Percentiles rank a stretch among this genome's conserved stretches.
These are phyloP conservation scores for Mactromeris polynyma DNA, from an alignment of 2,888 invertebrate genomes.

Conservation along the genomic window DNA sequence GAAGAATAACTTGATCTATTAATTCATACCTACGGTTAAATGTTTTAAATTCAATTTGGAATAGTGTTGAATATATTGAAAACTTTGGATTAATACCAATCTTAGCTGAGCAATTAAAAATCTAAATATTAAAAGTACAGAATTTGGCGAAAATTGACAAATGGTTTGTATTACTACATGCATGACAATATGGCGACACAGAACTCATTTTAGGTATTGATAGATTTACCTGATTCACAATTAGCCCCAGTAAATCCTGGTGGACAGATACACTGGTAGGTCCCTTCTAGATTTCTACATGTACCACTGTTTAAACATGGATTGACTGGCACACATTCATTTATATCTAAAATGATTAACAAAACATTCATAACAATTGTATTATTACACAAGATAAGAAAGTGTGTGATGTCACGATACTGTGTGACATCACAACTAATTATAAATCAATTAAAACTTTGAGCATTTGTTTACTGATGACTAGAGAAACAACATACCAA, in stretches of 20 bases:
- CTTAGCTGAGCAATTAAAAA: too few relatives aligned
- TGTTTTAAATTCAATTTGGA: too few relatives aligned
- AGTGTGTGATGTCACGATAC: too few relatives aligned
- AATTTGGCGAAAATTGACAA: too few relatives aligned
- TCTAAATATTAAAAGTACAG: too few relatives aligned
- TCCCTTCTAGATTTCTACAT: conserved; percentile 60
- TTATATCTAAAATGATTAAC: conserved; percentile 49
- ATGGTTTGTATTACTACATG: too few relatives aligned
- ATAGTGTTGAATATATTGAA: too few relatives aligned
- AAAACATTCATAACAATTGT: neutral
- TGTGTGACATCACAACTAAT: too few relatives aligned
- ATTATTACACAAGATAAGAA: neutral
- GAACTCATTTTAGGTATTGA: neutral
- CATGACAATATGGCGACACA: too few relatives aligned
- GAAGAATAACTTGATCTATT: too few relatives aligned
- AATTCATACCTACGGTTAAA: too few relatives aligned
- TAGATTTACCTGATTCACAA: conserved; percentile 78
- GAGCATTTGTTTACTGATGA: neutral
- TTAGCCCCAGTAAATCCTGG: conserved; percentile 83
- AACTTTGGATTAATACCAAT: too few relatives aligned
- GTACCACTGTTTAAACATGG: conserved; percentile 65
- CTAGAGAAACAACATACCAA: conserved; percentile 56
- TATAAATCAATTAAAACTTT: neutral
- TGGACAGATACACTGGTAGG: conserved; percentile 74
- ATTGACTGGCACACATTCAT: conserved; percentile 58